A percentile compares a stretch with the other conserved stretches of the same genome.
Conservation (phyloP, 1,140 invertebrate genomes). For the Pseudomyrmex flavicornis region DNA sequence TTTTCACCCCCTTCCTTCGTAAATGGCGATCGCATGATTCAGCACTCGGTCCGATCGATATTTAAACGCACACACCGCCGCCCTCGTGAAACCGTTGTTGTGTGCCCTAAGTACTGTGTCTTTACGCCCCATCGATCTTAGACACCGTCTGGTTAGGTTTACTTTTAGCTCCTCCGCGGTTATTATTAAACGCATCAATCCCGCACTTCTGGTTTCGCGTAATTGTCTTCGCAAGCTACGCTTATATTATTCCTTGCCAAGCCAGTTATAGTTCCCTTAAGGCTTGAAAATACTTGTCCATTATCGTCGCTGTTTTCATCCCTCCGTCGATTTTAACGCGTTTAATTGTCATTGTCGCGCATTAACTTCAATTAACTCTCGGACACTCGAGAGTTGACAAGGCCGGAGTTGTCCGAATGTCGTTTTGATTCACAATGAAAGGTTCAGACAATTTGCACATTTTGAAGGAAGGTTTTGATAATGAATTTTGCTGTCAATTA, state of each 20-base stretch:
- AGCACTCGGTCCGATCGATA: slow-evolving; percentile 9
- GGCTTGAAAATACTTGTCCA: slow-evolving; percentile 27
- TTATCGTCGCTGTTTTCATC: neutral
- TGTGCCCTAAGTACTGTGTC: neutral
- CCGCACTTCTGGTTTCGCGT: neutral
- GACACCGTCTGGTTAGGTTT: slow-evolving; percentile 27
- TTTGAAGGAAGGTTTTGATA: too few species aligned
- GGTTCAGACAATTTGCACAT: too few species aligned
- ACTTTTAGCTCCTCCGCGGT: slow-evolving; percentile 15
- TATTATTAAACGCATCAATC: slow-evolving; percentile 40
- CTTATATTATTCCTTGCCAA: neutral
- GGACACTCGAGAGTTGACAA: too few species aligned
- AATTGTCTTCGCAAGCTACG: neutral
- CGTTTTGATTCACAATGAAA: too few species aligned
- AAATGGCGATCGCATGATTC: slow-evolving; percentile 33
- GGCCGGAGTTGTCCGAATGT: too few species aligned
- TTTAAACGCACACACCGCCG: too few species aligned
- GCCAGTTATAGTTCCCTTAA: slow-evolving; percentile 11
- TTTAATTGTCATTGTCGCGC: too few species aligned
- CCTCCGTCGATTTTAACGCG: too few species aligned
- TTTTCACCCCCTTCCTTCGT: neutral
- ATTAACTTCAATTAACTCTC: too few species aligned
- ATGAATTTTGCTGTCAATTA: too few species aligned
- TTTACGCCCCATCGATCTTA: slow-evolving; percentile 51
- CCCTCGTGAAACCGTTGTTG: neutral